Evolutionary conservation across 2,797 vertebrate genomes (phyloP).

Genomic region (Heterohyrax brucei): DNA sequence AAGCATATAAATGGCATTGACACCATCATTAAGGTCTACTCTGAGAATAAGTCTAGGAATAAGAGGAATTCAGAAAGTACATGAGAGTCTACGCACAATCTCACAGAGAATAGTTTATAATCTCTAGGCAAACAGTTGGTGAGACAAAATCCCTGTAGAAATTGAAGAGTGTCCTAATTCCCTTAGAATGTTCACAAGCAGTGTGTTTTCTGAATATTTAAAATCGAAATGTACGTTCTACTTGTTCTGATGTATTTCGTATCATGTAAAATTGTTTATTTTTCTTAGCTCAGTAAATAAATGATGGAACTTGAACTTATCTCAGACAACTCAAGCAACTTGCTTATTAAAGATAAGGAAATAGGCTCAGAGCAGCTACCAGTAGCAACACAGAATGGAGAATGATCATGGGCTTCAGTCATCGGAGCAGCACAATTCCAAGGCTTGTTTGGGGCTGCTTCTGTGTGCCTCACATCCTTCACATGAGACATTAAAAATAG

Average conservation of each 20-base stretch:
- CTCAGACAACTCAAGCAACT: background rate
- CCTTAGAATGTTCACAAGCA: background rate
- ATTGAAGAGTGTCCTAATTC: background rate
- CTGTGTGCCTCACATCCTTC: background rate
- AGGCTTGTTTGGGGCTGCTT: background rate
- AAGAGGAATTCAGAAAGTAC: background rate
- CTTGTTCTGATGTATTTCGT: background rate
- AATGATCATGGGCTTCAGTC: background rate
- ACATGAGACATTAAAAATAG: background rate
- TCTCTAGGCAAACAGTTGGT: background rate
- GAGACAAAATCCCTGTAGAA: background rate
- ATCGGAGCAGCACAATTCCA: background rate
- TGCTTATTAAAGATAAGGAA: background rate
- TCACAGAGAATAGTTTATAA: background rate
- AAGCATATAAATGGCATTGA: background rate
- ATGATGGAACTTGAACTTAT: background rate
- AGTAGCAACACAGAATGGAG: rapidly evolving
- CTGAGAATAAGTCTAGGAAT: background rate
- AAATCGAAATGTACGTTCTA: background rate
- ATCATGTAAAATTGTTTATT: background rate
- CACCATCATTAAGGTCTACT: background rate
- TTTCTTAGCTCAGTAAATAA: background rate
- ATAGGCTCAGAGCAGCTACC: background rate
- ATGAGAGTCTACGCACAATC: background rate
- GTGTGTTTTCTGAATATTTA: background rate